A percentile compares a stretch with the other conserved stretches of the same genome.
phyloP scores from a whole-genome alignment of 2,888 invertebrate species.

The Heteropelma amictum region DNA sequence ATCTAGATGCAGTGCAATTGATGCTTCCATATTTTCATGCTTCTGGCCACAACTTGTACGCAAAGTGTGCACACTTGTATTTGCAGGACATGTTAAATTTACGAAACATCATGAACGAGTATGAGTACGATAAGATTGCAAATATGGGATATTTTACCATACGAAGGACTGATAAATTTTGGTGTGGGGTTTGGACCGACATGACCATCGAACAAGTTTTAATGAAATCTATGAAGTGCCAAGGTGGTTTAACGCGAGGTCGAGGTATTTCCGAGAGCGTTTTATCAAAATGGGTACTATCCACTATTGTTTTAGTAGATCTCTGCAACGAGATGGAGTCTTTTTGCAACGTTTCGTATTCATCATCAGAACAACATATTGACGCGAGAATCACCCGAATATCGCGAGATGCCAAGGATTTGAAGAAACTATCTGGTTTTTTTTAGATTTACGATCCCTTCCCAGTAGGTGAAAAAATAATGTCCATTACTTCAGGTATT shows the following conservation, averaged over 20 bases:
- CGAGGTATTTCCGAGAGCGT: slow-evolving; percentile 64
- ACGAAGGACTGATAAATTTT: slow-evolving; percentile 54
- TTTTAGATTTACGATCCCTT: neutral
- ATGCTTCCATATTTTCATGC: slow-evolving; percentile 58
- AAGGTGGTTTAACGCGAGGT: slow-evolving; percentile 62
- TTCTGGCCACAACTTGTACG: slow-evolving; percentile 63
- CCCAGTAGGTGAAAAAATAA: neutral
- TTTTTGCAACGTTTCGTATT: slow-evolving; percentile 61
- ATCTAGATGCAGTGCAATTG: slow-evolving; percentile 57
- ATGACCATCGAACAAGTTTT: slow-evolving; percentile 55
- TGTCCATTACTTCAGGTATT: neutral
- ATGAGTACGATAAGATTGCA: slow-evolving; percentile 59
- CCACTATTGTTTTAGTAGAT: slow-evolving; percentile 61
- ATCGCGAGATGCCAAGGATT: slow-evolving; percentile 61
- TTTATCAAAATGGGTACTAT: slow-evolving; percentile 62
- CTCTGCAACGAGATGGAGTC: slow-evolving; percentile 62
- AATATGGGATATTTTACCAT: slow-evolving; percentile 57
- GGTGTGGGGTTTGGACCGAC: slow-evolving; percentile 58
- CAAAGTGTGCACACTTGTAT: slow-evolving; percentile 64
- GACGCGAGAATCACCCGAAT: slow-evolving; percentile 66
- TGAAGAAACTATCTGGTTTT: neutral
- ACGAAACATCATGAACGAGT: slow-evolving; percentile 54
- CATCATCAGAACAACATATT: slow-evolving; percentile 67
- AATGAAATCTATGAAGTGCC: slow-evolving; percentile 63
- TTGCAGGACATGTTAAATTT: slow-evolving; percentile 65